A percentile compares a stretch with the other conserved stretches of the same genome.
phyloP scores from a whole-genome alignment of 2,797 vertebrate genomes.

The Pelochelys cantorii region DNA sequence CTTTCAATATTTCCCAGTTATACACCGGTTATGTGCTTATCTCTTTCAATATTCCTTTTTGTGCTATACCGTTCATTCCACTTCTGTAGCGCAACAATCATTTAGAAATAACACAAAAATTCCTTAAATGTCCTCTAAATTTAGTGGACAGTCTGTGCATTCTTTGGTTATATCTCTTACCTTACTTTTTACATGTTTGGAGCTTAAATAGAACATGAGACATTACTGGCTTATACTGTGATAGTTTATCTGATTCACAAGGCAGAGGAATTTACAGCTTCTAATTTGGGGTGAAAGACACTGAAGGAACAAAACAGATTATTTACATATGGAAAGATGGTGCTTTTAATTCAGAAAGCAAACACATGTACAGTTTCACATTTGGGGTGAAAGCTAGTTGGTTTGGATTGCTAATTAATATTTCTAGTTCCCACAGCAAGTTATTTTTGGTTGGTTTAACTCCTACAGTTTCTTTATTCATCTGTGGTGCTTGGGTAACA shows the following conservation, averaged over 20 bases:
- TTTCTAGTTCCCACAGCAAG: not conserved
- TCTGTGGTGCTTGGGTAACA: not conserved
- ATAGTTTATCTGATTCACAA: not conserved
- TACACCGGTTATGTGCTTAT: not conserved
- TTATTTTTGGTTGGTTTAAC: not conserved
- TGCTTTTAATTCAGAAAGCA: not conserved
- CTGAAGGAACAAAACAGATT: not conserved
- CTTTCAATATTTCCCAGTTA: not conserved
- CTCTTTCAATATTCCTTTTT: not conserved
- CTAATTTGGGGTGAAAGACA: not conserved
- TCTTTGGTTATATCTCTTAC: not conserved
- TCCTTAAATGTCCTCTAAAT: not conserved
- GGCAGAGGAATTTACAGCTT: not conserved
- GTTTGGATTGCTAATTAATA: not conserved
- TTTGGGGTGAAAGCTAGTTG: not conserved
- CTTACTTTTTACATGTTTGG: not conserved
- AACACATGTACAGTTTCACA: not conserved
- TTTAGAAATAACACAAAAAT: not conserved
- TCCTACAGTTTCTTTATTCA: not conserved
- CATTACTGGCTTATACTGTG: not conserved
- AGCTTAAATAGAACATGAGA: not conserved
- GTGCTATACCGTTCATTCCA: not conserved
- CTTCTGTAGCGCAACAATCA: not conserved
- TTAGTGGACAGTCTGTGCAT: not conserved
- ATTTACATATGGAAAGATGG: not conserved